Conservation (phyloP, 2,113 vertebrate species). For the Megaceryle torquata region DNA sequence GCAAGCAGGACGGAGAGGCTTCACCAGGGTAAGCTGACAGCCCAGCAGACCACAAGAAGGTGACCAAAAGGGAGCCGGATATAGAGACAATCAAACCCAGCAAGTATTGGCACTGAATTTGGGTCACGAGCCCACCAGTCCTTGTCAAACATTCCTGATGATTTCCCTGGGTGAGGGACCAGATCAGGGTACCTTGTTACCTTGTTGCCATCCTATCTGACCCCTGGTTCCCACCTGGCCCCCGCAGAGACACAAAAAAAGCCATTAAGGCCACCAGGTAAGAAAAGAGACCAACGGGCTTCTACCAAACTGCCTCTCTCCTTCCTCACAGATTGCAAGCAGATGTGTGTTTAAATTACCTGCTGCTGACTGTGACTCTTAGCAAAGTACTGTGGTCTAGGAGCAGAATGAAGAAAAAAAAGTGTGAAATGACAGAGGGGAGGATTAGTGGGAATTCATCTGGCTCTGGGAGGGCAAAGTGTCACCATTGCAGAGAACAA, state of each 20-base stretch:
- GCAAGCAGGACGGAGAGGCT: background rate
- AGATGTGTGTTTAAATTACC: slow-evolving; percentile 64
- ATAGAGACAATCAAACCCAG: background rate
- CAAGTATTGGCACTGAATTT: background rate
- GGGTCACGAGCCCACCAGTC: background rate
- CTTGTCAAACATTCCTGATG: rapidly evolving
- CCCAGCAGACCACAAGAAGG: background rate
- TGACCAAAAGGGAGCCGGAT: background rate
- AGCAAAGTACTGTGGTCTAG: background rate
- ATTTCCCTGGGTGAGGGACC: rapidly evolving
- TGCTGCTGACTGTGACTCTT: slow-evolving; percentile 34
- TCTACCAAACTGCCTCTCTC: slow-evolving; percentile 37
- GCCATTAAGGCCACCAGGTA: slow-evolving; percentile 8
- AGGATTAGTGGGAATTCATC: slow-evolving; percentile 53
- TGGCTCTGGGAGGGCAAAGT: slow-evolving; percentile 25
- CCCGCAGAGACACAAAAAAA: background rate
- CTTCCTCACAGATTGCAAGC: slow-evolving; percentile 64
- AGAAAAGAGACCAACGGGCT: background rate
- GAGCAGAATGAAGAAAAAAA: slow-evolving; percentile 17
- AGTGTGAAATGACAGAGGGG: background rate
- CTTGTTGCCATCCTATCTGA: background rate
- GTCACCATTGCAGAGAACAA: background rate
- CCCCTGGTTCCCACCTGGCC: background rate
- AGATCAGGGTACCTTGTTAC: background rate
- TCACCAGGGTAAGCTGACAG: background rate